These are phyloP conservation scores for Heliconius erato DNA, from an alignment of 2,888 invertebrate species.

Conservation along the genomic window DNA sequence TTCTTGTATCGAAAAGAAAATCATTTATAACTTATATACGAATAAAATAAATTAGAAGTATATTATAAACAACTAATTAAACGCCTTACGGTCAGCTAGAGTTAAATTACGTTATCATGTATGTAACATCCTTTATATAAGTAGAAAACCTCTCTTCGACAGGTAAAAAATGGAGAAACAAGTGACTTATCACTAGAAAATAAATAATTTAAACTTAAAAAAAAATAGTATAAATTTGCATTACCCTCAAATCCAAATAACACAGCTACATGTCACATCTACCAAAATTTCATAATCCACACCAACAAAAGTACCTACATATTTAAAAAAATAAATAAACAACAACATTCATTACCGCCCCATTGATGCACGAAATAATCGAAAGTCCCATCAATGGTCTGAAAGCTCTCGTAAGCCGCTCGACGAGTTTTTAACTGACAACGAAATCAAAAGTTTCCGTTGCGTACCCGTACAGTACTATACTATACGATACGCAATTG, in stretches of 20 bases:
- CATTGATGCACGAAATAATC: constrained; percentile 19
- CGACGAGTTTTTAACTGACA: constrained; percentile 24
- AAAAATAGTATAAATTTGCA: too few relatives aligned
- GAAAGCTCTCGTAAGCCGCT: constrained; percentile 14
- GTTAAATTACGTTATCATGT: too few relatives aligned
- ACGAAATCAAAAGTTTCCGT: constrained; percentile 30
- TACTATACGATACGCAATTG: constrained; percentile 66
- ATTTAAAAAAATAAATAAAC: not conserved
- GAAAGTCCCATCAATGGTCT: constrained; percentile 24
- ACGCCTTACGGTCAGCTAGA: too few relatives aligned
- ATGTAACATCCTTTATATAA: too few relatives aligned
- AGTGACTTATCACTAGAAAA: too few relatives aligned
- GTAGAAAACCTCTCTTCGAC: too few relatives aligned
- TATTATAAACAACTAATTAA: too few relatives aligned
- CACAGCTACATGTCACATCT: not conserved
- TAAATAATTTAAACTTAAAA: too few relatives aligned
- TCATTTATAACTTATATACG: not conserved
- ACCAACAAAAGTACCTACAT: not conserved
- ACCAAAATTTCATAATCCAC: not conserved
- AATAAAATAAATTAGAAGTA: not conserved
- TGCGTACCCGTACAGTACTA: constrained; percentile 8
- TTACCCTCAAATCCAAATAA: not conserved
- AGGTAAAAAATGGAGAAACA: too few relatives aligned
- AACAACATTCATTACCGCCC: constrained; percentile 4
- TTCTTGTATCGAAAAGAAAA: not conserved